These are phyloP conservation scores for Acleris sparsana DNA, from an alignment of 2,888 invertebrate genomes.

Conservation along the genomic window DNA sequence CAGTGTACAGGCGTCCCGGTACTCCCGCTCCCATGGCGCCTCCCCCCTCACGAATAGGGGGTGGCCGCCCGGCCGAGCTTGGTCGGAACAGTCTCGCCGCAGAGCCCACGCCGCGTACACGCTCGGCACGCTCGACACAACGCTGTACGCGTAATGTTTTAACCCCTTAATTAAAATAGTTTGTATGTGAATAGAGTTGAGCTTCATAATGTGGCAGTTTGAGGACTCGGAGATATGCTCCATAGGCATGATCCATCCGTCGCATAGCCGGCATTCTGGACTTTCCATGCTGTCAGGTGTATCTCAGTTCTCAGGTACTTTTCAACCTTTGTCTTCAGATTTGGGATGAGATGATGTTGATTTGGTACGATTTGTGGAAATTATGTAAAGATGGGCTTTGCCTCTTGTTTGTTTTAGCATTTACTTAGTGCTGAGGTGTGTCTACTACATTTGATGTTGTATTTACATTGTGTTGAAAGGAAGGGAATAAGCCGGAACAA, in stretches of 20 bases:
- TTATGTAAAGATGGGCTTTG: too few species aligned
- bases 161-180: conserved; percentile 23
- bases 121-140: conserved; percentile 54
- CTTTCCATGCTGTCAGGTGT: conserved; percentile 76
- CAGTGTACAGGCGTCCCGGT: conserved; percentile 51
- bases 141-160: conserved; percentile 56
- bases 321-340: neutral
- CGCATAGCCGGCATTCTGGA: conserved; percentile 89
- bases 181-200: conserved; percentile 14
- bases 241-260: conserved; percentile 91
- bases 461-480: too few species aligned
- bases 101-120: conserved; percentile 66
- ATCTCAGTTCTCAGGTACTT: conserved; percentile 75
- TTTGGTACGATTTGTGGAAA: too few species aligned
- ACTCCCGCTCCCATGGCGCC: conserved; percentile 61
- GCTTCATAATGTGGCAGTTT: conserved; percentile 85
- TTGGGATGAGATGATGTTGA: too few species aligned
- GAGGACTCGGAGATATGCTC: conserved; percentile 91
- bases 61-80: conserved; percentile 38
- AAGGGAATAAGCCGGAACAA: too few species aligned
- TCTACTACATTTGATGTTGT: too few species aligned
- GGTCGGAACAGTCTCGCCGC: conserved; percentile 70
- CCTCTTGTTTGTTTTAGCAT: too few species aligned
- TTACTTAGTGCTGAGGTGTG: too few species aligned
- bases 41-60: conserved; percentile 46